Base-by-base conservation (phyloP, 2,888 invertebrate species). In the Ornithoptera priamus region DNA sequence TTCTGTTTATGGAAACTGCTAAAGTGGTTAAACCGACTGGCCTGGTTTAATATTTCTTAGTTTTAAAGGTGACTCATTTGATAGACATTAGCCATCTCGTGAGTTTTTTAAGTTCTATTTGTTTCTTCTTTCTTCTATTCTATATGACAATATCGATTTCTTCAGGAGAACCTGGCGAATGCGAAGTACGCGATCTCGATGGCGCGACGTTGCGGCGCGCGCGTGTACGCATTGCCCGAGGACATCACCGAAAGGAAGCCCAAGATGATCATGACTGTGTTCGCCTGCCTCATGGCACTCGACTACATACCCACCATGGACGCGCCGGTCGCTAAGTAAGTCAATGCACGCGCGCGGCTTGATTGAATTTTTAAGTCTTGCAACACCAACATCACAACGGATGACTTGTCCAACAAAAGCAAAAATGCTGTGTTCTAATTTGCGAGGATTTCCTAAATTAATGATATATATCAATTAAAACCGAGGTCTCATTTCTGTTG, bases 191-290 rank as follows among this genome's bases (percentile, higher is more conserved):
- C 99, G 70, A 97, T 99, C 79, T 98, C 99, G 0, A 97, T 98
- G 96, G 99, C 99, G 10, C 95, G 99, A 63, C 99, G 99, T 82
- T 97, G 97, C 81, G 99, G 99, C 74, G 99, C 99, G 65, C 95
- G 98, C 72, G 98, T 99, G 22, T 99, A 99, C 91, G 99, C 99
- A 10, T 93, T 99, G 72, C 99, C 99, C 20, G 99, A 99, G 88
- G 99, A 99, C 93, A 99, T 99, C 82, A 97, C 98, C 56, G 99
- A 99, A 93, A 96, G 98, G 30, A 99, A 99, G 88, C 97, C 96
- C 70, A 99, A 99, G 93, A 98, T 99, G 99, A 97, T 99, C 71
- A 98, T 99, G 99, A 99, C 99, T 5, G 97, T 99, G 77, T 99
- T 99, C 93, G 99, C 99, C 42, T 99, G 99, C 86, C 94, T 99